Base-by-base conservation (phyloP, 2,888 invertebrate genomes). In the Crioceris asparagi region DNA sequence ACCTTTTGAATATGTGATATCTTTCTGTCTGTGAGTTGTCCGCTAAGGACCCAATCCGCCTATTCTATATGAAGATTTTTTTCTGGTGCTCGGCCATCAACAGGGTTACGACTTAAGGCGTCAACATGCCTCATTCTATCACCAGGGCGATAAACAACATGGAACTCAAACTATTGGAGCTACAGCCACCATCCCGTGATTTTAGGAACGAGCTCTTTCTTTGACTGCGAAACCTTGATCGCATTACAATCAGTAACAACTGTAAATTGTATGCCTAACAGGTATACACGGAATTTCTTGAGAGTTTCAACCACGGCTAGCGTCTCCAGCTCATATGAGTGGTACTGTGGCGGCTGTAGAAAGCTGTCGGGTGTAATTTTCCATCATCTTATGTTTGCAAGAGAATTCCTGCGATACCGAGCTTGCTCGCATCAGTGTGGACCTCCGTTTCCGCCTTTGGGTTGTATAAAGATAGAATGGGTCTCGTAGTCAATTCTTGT, bases 241-340 rank as follows among this genome's bases (percentile, higher is more conserved):
- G 1, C 37, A 23, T 10, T 25, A 26, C 32, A 37, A 19, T 33
- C 37, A 21, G 37, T 32, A 15, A 10, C 11, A 12, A 34, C 33
- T 12, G 19, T 34, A 26, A 38, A 38, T 17, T 26, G 5, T 8
- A 15, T 32, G 8, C 33, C 33, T 14, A 33, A 18, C 32, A 33
- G n/a, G 33, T 38, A 37, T 17, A 25, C 16, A n/a, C 31, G 35
- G 25, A 33, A 33, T 6, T 23, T 27, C 11, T 29, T 14, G 10
- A 38, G 5, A 17, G 17, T 16, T 11, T 17, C 31, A 16, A 36
- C 19, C 17, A 36, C 36, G 8, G 39, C 36, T 18, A 31, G 32
- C 19, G 23, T n/a, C 36, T 46, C 43, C 11, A 43, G 32, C 17
- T 46, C 45, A 25, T 44, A 47, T 8, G 47, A 47, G 37, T 43